Base-by-base conservation (phyloP, 2,797 vertebrate species). In the Triplophysa yarkandensis region DNA sequence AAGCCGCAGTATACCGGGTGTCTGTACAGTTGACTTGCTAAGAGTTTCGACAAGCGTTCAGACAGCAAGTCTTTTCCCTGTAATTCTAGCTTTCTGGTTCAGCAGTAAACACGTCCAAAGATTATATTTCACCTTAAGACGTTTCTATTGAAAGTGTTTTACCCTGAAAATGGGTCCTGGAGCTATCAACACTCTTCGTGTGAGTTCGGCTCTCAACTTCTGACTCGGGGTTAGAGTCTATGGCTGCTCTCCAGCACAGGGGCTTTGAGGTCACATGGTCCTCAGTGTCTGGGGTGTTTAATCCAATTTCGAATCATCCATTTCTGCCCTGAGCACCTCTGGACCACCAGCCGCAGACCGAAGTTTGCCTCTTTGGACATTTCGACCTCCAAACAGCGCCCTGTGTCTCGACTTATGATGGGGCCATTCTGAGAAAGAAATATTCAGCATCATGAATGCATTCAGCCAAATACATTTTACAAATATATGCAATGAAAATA, bases 281-380 rank as follows among this genome's bases (percentile, higher is more conserved):
- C 79, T 98, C 92, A 99, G 81, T 96, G 96, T 55, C 92, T 92
- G 0, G 93, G 91, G 0, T 94, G 96, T 82, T 95, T 96, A 84
- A 98, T 93, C 96, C 96, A 98, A 91, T 98, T 98, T 78, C 97
- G 93, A 85, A 98, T 99, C 89, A 95, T 95, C 97, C 97, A 99
- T 87, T 98, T 98, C 85, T 99, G 97, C 68, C 97, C 96, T 0
- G 97, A 98, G 86, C 97, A 99, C 71, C 95, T 92, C 83, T 99
- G 97, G 32, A 99, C 92, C 4, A 98, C 95, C 72, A 98, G 90
- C 39, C 96, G 92, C 70, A 99, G 93, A 74, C 97, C 97, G 58
- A 98, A 98, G 91, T 94, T 96, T 23, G 96, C 95, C 25, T 98
- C 97, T 87, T 97, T 98, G 55, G 95, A 95, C 95, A 98, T 95